Evolutionary conservation across 2,888 invertebrate genomes (phyloP), one percentile per base, ranked within the genome.

Genomic region (Entomobrya multifasciata): DNA sequence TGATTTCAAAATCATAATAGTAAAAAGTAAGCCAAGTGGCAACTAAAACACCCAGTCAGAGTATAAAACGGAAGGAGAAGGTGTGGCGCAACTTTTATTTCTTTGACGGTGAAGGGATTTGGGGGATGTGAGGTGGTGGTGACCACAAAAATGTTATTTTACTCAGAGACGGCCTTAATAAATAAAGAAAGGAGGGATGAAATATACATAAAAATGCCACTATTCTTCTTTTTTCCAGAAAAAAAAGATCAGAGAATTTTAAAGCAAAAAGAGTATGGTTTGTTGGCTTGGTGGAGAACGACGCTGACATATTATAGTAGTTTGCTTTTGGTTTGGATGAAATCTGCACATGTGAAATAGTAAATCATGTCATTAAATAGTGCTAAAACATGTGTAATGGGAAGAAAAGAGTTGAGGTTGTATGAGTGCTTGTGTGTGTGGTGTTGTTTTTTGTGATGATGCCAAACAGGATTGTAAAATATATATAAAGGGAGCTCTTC

Each of bases 291-390:
- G 49, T 74, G 76, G 76, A 52, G 52, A 55, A 76, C 30, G 13
- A 76, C 55, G 13, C 76, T 55, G 76, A 76, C 52, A 0, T 72
- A 47, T n/a, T 27, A 49, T 20, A 3, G 3, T 65, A 65, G 49
- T 47, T 30, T 20, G 41, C 11, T 77, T 41, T 13, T 55, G 13
- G 17, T 36, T 22, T 60, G 57, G 41, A 77, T 44, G 60, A 78
- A 78, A 78, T 78, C 78, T 87, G 77, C 79, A 82, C 82, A 87
- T 60, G 70, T 83, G 70, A 84, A 70, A 65, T 49, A 70, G 79
- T 88, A 88, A 88, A 88, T 88, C 88, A 88, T 88, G 88, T 86
- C 86, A 88, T 88, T 88, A 88, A 82, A 79, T 60, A 20, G 86
- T 82, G 88, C 85, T 85, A 77, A 80, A 88, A 88, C 85, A 88